A percentile compares a stretch with the other conserved stretches of the same genome.
Conservation (phyloP, 2,888 invertebrate genomes). For the Chorisops tibialis region DNA sequence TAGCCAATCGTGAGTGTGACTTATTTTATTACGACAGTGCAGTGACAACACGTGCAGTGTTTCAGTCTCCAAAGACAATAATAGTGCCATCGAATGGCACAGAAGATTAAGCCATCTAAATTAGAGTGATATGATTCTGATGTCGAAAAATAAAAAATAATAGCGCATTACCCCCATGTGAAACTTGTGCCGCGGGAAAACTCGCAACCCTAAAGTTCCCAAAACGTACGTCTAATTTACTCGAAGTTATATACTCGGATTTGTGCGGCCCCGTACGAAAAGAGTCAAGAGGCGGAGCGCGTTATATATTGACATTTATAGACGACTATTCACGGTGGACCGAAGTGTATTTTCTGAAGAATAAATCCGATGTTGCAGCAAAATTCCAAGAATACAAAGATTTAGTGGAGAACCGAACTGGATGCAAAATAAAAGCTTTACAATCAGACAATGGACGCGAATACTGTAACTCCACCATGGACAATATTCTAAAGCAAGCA, state of each 20-base stretch:
- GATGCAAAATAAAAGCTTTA: conserved; percentile 2
- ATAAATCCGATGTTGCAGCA: conserved; percentile 1
- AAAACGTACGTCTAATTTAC: background rate
- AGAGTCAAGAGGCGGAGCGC: background rate
- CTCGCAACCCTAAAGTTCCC: background rate
- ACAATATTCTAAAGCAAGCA: background rate
- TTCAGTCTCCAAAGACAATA: no score
- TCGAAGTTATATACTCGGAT: background rate
- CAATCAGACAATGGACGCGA: conserved; percentile 13
- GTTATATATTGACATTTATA: conserved; percentile 10
- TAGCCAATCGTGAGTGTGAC: no score
- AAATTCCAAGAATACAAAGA: conserved; percentile 1
- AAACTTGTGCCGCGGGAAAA: background rate
- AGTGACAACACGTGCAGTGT: no score
- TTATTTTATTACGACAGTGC: no score
- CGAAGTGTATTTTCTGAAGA: background rate
- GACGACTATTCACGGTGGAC: conserved; percentile 13
- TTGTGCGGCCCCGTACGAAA: background rate
- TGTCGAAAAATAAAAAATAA: no score
- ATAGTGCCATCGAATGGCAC: no score
- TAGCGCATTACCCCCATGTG: no score
- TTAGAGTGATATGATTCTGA: no score
- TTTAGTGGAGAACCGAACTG: conserved; percentile 27
- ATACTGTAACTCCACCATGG: background rate
- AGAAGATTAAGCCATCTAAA: no score